phyloP scores from a whole-genome alignment of 2,888 invertebrate species.

The Caprella mutica region DNA sequence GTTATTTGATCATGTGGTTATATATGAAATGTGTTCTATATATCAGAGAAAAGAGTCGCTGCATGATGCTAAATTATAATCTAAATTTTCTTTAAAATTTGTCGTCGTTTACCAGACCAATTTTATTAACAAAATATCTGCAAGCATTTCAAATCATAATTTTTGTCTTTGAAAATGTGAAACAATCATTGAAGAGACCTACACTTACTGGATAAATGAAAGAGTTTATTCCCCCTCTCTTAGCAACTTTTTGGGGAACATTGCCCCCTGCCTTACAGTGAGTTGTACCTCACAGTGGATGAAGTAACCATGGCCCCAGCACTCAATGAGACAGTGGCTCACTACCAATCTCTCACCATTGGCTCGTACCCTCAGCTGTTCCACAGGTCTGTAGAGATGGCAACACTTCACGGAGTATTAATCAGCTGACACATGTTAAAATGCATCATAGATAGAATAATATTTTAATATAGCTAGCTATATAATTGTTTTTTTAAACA shows the following conservation, averaged over 20 bases:
- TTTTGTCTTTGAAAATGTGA: neutral
- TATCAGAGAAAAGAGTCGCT: too few relatives aligned
- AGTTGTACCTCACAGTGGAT: slow-evolving; percentile 25
- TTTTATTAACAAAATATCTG: neutral
- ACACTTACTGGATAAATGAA: neutral
- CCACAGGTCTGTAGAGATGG: too few relatives aligned
- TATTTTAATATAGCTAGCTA: too few relatives aligned
- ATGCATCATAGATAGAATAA: too few relatives aligned
- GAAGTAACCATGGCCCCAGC: slow-evolving; percentile 41
- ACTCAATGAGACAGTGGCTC: slow-evolving; percentile 44
- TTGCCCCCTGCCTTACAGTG: neutral
- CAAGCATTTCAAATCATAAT: neutral
- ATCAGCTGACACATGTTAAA: too few relatives aligned
- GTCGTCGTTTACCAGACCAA: neutral
- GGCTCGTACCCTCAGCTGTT: slow-evolving; percentile 49
- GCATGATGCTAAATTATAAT: too few relatives aligned
- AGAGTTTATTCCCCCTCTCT: neutral
- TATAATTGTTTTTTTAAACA: too few relatives aligned
- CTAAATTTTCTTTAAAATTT: too few relatives aligned
- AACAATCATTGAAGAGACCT: neutral
- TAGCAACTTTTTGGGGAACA: slow-evolving; percentile 13
- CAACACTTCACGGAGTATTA: too few relatives aligned
- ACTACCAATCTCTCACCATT: slow-evolving; percentile 45
- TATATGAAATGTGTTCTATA: too few relatives aligned
- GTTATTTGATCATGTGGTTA: too few relatives aligned